Base-by-base conservation (phyloP, 2,888 invertebrate species). In the Tridacna gigas region DNA sequence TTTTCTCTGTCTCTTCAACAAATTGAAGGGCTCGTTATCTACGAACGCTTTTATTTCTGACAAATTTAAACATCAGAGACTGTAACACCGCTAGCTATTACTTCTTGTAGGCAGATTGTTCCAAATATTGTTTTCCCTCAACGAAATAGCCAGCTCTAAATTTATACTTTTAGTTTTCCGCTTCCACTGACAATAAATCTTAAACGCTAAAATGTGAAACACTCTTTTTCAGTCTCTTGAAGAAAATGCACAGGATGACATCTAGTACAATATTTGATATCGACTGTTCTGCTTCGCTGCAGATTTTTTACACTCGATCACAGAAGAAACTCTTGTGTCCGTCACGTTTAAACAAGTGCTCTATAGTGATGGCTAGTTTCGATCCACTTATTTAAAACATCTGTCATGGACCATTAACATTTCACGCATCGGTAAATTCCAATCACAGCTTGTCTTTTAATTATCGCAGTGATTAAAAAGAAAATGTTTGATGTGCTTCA, bases 391-490 rank as follows among this genome's bases (percentile, higher is more conserved):
- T 37, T 67, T 18, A 56, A 3, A 20, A 56, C 15, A 56, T n/a
- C 12, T 11, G 67, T n/a, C 45, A 67, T 45, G 67, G 45, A n/a
- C 45, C 45, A 37, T 37, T 67, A n/a, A n/a, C 9, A 9, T 15
- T 67, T 67, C 67, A n/a, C n/a, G 67, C 67, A 67, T 45, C 67
- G 67, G 67, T 67, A n/a, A 67, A 45, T 67, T 67, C 67, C 45
- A 45, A 45, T 67, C 67, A 45, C 45, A n/a, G 45, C n/a, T 45
- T 37, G 67, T 45, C n/a, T 45, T 37, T 45, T 67, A 67, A 67
- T 67, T 67, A 67, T 37, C 45, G 67, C 37, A 20, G 67, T 67
- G 67, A 67, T 67, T 28, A 37, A 45, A 67, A 67, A n/a, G 37
- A 67, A n/a, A 67, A 45, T 37, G 45, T 67, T 67, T 67, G 67